Base-by-base conservation (phyloP, 2,797 vertebrate species). In the Clamator glandarius region DNA sequence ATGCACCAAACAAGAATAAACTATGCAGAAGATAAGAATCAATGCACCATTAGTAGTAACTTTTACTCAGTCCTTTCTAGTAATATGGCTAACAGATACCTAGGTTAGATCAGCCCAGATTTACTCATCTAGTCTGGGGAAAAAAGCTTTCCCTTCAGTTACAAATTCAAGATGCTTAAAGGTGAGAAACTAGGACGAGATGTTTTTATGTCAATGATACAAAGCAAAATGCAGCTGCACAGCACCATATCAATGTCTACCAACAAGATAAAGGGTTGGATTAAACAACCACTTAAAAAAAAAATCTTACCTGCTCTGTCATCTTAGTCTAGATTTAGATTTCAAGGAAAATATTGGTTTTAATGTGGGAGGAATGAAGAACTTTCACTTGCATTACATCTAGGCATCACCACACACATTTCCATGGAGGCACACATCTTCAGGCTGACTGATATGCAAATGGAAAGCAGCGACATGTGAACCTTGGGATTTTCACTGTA, bases 311-410 rank as follows among this genome's bases (percentile, higher is more conserved):
- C 55, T 89, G 35, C 29, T 55, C 69, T 25, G 63, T 59, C 54
- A 74, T 63, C 62, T 93, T 94, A 90, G 58, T n/a, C 59, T 58
- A 80, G 39, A 87, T 85, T 87, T 78, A 84, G 72, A 83, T 93
- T 89, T 87, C 70, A 89, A 91, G 54, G 44, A 92, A 93, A 95
- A 78, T 14, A 39, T 5, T 62, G 33, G 16, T 67, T 90, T 96
- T 73, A 84, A 93, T 73, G 76, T 29, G 19, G 44, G 48, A 93
- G 33, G 42, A 86, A 91, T 79, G 42, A 75, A 75, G 72, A 31
- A 64, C 26, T 20, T 75, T 86, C 3, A 26, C 94, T 92, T 89
- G 59, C 62, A 74, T 69, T 74, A 73, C 44, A 79, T 74, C 35
- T 66, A 82, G 52, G 70, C 55, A 84, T 55, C n/a, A 75, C 15